Base-by-base conservation (phyloP, 1,140 invertebrate species). In the Zaprionus davidi region DNA sequence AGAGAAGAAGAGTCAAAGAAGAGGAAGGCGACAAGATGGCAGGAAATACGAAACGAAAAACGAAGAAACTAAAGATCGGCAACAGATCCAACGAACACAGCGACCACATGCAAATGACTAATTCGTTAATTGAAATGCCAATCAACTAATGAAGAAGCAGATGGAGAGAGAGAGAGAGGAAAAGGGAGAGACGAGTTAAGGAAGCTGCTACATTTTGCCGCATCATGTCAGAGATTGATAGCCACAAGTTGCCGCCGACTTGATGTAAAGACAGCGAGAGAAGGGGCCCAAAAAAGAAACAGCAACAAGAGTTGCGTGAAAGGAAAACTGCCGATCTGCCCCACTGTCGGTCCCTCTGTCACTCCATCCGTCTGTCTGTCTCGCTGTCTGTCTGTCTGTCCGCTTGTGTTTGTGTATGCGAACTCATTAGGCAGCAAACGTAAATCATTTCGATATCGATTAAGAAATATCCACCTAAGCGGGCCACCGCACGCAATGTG, bases 401-500 rank as follows among this genome's bases (percentile, higher is more conserved):
- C 36, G 60, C 9, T n/a, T 71, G 66, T 79, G 62, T 78, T 75
- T 74, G 65, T 86, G 79, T 80, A 62, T 80, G 77, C 73, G 79
- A 82, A 80, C 80, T 86, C 84, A 87, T 88, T 88, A 83, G 81
- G 84, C 84, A 79, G 78, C 78, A 81, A 83, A 87, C 84, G 81
- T 87, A 88, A 88, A 87, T 87, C 84, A 87, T 87, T 88, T 88
- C 84, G 78, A 84, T 88, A 83, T 87, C 84, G 84, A 88, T 87
- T 87, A 87, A 87, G 83, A 87, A 87, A 87, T 73, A 77, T 87
- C 66, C 79, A 82, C 64, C 56, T 71, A 82, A 79, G 81, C 73
- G 64, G 67, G 84, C 83, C 67, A 81, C 81, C 84, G 74, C 84
- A 87, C 84, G 83, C 83, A 87, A 87, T 46, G 28, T 44, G 53